Conservation (phyloP, 2,113 vertebrate genomes). For the Rutilus rutilus region DNA sequence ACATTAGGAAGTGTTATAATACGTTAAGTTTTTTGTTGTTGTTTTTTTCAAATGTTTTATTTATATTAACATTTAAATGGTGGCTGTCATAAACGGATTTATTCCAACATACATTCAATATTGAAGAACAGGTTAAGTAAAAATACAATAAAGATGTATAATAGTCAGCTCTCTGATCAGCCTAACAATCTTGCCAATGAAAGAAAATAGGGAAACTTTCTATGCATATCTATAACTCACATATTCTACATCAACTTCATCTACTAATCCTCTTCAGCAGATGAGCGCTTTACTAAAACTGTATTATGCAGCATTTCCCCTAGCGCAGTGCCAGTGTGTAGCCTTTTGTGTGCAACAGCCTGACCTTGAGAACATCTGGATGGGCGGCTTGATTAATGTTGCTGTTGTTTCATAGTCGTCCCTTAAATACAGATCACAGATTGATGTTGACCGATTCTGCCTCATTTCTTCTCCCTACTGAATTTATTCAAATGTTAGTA, state of each 20-base stretch:
- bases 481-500: not conserved
- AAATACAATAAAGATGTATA: no score
- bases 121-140: no score
- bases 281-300: slow-evolving; percentile 34
- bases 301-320: slow-evolving; percentile 37
- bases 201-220: not conserved
- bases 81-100: no score
- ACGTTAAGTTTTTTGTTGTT: no score
- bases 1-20: no score
- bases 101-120: no score
- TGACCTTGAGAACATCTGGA: slow-evolving; percentile 55
- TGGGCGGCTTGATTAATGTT: slow-evolving; percentile 44
- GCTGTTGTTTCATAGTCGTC: slow-evolving; percentile 35
- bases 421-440: slow-evolving; percentile 45
- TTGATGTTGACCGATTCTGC: slow-evolving; percentile 40
- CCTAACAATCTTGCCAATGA: not conserved
- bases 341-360: slow-evolving; percentile 36
- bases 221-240: slow-evolving; percentile 5
- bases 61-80: no score
- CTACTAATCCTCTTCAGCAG: not conserved
- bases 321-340: not conserved
- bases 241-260: slow-evolving; percentile 7
- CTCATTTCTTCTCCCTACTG: not conserved
- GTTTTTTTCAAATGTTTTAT: no score
- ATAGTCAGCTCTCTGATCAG: not conserved